These are phyloP conservation scores for Sipha maydis DNA, from an alignment of 2,888 invertebrate genomes.

Conservation along the genomic window DNA sequence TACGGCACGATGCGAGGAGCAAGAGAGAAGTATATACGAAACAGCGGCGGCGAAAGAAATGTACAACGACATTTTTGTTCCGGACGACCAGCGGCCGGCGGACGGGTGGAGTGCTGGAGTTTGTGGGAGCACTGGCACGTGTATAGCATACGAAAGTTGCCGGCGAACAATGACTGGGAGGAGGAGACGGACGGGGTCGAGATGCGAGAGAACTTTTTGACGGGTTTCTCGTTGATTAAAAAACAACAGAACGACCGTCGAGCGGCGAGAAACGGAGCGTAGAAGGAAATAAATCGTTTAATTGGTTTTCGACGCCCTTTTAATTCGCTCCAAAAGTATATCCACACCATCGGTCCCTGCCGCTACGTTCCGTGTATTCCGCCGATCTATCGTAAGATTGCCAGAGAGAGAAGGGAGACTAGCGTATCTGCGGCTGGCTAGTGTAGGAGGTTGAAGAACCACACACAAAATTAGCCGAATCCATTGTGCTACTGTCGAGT, in stretches of 20 bases:
- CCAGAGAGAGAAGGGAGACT: background rate
- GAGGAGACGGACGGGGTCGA: background rate
- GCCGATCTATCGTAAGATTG: too few relatives aligned
- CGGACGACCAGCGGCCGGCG: too few relatives aligned
- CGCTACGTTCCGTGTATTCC: background rate
- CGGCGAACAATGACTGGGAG: background rate
- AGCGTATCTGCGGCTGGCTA: background rate
- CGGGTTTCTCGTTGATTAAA: slow-evolving; percentile 53
- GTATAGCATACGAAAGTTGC: background rate
- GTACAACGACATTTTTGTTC: background rate
- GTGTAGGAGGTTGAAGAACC: too few relatives aligned
- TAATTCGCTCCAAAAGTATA: slow-evolving; percentile 19
- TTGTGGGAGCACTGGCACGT: background rate
- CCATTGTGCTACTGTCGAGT: too few relatives aligned
- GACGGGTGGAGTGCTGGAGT: too few relatives aligned
- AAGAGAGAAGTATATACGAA: too few relatives aligned
- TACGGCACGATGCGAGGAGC: too few relatives aligned
- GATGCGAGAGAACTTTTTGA: slow-evolving; percentile 12
- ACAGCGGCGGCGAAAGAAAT: background rate
- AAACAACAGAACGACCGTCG: slow-evolving; percentile 28
- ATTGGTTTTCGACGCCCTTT: slow-evolving; percentile 52
- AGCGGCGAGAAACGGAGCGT: background rate
- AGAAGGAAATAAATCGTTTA: slow-evolving; percentile 49
- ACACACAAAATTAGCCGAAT: too few relatives aligned
- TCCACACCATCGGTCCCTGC: background rate